These are phyloP conservation scores for Sminthopsis crassicaudata DNA, from an alignment of 2,113 vertebrate genomes.

Conservation along the genomic window DNA sequence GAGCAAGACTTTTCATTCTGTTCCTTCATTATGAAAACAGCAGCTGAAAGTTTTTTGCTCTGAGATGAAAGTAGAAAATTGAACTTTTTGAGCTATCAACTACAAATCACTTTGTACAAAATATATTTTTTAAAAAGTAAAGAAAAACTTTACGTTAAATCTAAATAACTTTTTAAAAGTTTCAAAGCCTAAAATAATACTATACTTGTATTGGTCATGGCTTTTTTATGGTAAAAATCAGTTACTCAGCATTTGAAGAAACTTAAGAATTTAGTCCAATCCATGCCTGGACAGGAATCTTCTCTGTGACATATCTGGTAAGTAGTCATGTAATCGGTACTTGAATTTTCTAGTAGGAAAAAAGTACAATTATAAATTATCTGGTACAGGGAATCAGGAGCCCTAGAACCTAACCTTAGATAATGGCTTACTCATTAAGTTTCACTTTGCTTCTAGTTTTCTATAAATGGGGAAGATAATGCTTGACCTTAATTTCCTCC, in stretches of 20 bases:
- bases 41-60: neutral
- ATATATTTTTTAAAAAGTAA: neutral
- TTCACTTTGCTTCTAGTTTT: constrained; percentile 2
- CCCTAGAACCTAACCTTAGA: neutral
- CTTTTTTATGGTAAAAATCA: neutral
- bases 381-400: neutral
- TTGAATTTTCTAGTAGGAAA: neutral
- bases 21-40: neutral
- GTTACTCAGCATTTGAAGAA: too few species aligned
- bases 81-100: neutral
- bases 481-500: constrained; percentile 12
- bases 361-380: neutral
- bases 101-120: neutral
- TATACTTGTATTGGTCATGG: neutral
- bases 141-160: neutral
- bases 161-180: neutral
- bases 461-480: neutral
- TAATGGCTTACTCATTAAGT: neutral
- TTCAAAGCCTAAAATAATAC: neutral
- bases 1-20: neutral
- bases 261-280: neutral
- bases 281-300: neutral
- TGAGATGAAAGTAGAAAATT: neutral
- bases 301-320: neutral
- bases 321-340: neutral